phyloP scores from a whole-genome alignment of 1,140 invertebrate species.

The Proales similis region DNA sequence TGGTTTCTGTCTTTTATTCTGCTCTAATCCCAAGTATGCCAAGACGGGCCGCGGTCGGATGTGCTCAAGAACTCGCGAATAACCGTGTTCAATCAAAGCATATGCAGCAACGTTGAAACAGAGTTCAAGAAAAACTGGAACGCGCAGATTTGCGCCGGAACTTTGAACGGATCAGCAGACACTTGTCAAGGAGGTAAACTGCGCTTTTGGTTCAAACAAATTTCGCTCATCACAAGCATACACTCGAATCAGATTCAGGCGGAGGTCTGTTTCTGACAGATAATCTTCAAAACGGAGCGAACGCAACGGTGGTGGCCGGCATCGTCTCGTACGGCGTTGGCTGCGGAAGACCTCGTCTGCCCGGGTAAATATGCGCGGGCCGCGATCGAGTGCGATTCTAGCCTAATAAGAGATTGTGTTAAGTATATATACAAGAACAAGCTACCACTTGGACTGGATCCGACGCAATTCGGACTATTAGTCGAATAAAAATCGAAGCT shows the following conservation, averaged over 20 bases:
- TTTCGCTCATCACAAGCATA: background rate
- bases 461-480: constrained; percentile 4
- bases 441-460: constrained; percentile 5
- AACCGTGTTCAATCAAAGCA: background rate
- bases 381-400: background rate
- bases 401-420: background rate
- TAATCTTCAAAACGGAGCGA: background rate
- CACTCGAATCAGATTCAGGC: constrained; percentile 2
- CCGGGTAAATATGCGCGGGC: constrained; percentile 4
- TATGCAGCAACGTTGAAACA: background rate
- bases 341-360: constrained; percentile 5
- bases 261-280: constrained; percentile 15
- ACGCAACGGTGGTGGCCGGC: constrained; percentile 2
- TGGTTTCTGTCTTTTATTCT: background rate
- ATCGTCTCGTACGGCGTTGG: constrained; percentile 34
- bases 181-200: constrained; percentile 38
- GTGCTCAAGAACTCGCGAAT: constrained; percentile 14
- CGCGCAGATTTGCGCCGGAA: constrained; percentile 27
- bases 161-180: constrained; percentile 17
- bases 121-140: constrained; percentile 16
- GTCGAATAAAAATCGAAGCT: too few species aligned
- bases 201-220: background rate
- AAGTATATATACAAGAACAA: constrained; percentile 26
- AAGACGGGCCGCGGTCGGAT: background rate
- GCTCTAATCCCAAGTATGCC: background rate